Evolutionary conservation across 2,888 invertebrate species (phyloP).

Genomic region (Andrena minutula): DNA sequence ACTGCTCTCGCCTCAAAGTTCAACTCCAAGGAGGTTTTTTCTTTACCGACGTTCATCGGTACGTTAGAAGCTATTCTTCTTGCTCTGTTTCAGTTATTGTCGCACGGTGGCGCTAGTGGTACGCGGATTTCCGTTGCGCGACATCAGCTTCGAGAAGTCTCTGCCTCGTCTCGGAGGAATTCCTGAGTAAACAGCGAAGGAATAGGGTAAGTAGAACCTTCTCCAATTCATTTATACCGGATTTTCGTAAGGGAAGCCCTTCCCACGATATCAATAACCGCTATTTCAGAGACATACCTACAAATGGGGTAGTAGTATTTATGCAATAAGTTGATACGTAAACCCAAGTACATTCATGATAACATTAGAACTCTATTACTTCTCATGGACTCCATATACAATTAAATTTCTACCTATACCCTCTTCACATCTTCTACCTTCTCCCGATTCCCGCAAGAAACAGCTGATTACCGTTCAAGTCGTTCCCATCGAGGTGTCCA

Average conservation of each 20-base stretch:
- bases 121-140: neutral
- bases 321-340: neutral
- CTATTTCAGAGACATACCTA: slow-evolving; percentile 6
- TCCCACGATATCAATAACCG: neutral
- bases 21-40: neutral
- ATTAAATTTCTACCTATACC: neutral
- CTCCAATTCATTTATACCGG: neutral
- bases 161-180: neutral
- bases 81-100: neutral
- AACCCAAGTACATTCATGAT: too few relatives aligned
- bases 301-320: neutral
- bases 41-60: slow-evolving; percentile 15
- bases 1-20: neutral
- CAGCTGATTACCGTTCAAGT: neutral
- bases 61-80: neutral
- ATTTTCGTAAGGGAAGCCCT: too few relatives aligned
- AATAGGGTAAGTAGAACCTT: neutral
- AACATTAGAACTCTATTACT: too few relatives aligned
- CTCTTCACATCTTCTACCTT: neutral
- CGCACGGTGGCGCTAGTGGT: slow-evolving; percentile 28
- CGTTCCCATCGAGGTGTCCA: neutral
- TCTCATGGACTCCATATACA: neutral
- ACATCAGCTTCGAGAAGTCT: neutral
- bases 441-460: neutral
- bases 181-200: neutral